Base-by-base conservation (phyloP, 2,797 vertebrate species). In the Mormyrus hasselquistii region DNA sequence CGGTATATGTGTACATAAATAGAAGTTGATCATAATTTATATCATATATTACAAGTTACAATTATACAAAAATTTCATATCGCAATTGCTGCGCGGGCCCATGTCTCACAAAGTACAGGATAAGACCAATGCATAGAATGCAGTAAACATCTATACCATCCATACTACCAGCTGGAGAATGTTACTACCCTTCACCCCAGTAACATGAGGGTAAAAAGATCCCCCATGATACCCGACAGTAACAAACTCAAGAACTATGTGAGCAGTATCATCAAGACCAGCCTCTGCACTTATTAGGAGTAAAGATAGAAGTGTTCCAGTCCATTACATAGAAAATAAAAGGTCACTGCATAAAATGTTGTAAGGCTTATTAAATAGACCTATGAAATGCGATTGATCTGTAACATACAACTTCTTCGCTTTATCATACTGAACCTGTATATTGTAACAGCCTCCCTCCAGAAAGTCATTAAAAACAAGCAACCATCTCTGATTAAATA, bases 31-130 rank as follows among this genome's bases (percentile, higher is more conserved):
- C 44, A 52, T 59, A 62, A 47, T 87, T 62, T 87, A 91, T 84
- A 89, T 88, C 89, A 89, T 91, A 89, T 85, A 90, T 87, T 89
- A 89, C 52, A 83, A 83, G 52, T 47, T 79, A 87, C 65, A 69
- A 87, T 87, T 47, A 25, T 82, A 89, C 85, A 89, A 59, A 83
- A 89, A 92, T 92, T 5, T 91, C 86, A 59, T 89, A 79, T 84
- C 82, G 92, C 86, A 87, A 91, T 88, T 89, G 92, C 91, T 91
- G 90, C 38, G 82, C 47, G 90, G 90, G 91, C 92, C 91, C 87
- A 86, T 44, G 87, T 52, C 91, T 91, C 44, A 59, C 50, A 92
- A 93, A 92, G 88, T 90, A 90, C 76, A 82, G 76, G 47, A 49
- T 88, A 91, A 84, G 90, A 91, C 91, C 90, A 50, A 89, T 90